Conservation (phyloP, 1,140 invertebrate species). For the Aphis craccivora region DNA sequence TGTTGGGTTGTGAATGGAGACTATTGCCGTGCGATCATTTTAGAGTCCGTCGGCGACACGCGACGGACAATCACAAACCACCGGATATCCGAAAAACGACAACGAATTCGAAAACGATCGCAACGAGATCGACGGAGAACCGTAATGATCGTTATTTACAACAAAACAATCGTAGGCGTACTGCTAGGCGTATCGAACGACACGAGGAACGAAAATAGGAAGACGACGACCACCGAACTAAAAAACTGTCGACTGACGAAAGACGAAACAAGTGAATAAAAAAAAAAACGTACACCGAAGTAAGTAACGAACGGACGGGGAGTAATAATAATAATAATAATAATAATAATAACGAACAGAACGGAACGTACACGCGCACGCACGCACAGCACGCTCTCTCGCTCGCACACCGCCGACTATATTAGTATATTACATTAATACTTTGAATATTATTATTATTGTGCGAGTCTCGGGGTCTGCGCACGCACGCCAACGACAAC, state of each 20-base stretch:
- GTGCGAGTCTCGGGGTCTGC: too few species aligned
- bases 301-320: background rate
- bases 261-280: background rate
- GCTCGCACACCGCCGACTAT: background rate
- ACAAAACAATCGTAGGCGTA: background rate
- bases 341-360: background rate
- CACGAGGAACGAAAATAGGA: background rate
- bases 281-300: background rate
- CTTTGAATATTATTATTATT: background rate
- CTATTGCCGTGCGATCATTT: background rate
- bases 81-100: background rate
- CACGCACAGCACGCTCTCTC: background rate
- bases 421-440: background rate
- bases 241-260: constrained; percentile 10
- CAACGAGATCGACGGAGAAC: background rate
- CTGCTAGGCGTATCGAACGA: too few species aligned
- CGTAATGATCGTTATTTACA: background rate
- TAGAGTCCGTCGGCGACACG: background rate
- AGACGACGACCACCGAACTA: background rate
- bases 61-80: background rate
- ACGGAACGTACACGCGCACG: constrained; percentile 21
- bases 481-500: too few species aligned
- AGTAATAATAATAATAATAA: constrained; percentile 16
- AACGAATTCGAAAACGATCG: background rate
- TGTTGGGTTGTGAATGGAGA: background rate